Percentiles rank a stretch among this genome's conserved stretches.
phyloP scores from a whole-genome alignment of 2,797 vertebrate genomes.

The Pseudochirops corinnae region DNA sequence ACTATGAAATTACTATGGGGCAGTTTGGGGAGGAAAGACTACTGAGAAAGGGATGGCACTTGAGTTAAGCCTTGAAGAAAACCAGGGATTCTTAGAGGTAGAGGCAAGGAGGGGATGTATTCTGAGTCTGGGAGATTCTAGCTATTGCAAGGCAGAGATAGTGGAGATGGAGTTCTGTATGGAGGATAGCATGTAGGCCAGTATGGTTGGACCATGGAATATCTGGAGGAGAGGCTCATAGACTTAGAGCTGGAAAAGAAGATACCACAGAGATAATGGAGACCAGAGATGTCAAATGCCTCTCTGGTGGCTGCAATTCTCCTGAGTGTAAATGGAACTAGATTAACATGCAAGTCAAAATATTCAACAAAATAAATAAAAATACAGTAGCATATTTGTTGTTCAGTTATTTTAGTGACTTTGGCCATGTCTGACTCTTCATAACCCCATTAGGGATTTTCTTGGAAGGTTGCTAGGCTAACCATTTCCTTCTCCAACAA shows the following conservation, averaged over 20 bases:
- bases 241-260: not conserved
- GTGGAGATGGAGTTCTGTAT: not conserved
- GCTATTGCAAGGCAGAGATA: not conserved
- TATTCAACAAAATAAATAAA: not conserved
- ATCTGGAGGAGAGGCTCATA: not conserved
- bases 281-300: not conserved
- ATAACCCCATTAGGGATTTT: not conserved
- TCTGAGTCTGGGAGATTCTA: not conserved
- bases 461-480: not conserved
- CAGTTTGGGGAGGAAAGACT: not conserved
- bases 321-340: not conserved
- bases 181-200: not conserved
- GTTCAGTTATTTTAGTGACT: not conserved
- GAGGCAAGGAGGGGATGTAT: not conserved
- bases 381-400: not conserved
- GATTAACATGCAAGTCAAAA: not conserved
- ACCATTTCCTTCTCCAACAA: not conserved
- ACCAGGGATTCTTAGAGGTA: not conserved
- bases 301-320: not conserved
- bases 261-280: not conserved
- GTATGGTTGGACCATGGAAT: not conserved
- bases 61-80: not conserved
- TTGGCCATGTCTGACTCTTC: not conserved
- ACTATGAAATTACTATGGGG: not conserved
- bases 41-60: not conserved